Conservation (phyloP, 2,888 invertebrate genomes). For the Erebia palarica region DNA sequence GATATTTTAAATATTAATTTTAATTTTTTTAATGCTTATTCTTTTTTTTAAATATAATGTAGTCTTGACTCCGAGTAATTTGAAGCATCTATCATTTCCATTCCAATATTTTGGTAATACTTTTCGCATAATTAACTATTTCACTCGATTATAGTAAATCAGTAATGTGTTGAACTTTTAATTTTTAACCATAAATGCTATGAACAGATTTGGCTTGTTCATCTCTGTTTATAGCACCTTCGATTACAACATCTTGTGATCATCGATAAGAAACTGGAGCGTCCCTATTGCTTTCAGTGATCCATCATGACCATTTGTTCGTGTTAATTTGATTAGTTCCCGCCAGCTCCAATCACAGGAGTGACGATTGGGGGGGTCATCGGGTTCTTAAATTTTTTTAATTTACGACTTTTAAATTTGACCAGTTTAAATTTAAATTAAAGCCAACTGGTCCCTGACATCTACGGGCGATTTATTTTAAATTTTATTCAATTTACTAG, state of each 20-base stretch:
- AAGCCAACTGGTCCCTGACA: slow-evolving; percentile 37
- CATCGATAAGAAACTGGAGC: slow-evolving; percentile 28
- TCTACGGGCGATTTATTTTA: slow-evolving; percentile 30
- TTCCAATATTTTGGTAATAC: not conserved
- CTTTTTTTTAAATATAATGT: too few relatives aligned
- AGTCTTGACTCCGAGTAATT: too few relatives aligned
- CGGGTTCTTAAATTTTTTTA: slow-evolving; percentile 65
- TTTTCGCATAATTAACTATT: too few relatives aligned
- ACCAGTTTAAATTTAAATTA: slow-evolving; percentile 57
- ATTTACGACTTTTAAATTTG: slow-evolving; percentile 72
- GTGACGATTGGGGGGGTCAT: slow-evolving; percentile 59
- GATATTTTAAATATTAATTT: too few relatives aligned
- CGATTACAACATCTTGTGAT: not conserved
- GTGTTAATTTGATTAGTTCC: slow-evolving; percentile 75
- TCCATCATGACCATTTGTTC: slow-evolving; percentile 57
- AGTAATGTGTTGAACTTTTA: too few relatives aligned
- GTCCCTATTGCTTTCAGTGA: slow-evolving; percentile 48
- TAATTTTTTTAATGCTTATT: too few relatives aligned
- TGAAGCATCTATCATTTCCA: not conserved
- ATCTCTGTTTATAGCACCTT: not conserved
- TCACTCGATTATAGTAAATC: too few relatives aligned
- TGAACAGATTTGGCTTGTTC: not conserved
- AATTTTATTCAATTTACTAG: slow-evolving; percentile 3
- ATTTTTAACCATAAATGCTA: not conserved
- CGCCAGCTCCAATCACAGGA: slow-evolving; percentile 54